Base-by-base conservation (phyloP, 2,797 vertebrate genomes). In the Leucoraja ocellata region DNA sequence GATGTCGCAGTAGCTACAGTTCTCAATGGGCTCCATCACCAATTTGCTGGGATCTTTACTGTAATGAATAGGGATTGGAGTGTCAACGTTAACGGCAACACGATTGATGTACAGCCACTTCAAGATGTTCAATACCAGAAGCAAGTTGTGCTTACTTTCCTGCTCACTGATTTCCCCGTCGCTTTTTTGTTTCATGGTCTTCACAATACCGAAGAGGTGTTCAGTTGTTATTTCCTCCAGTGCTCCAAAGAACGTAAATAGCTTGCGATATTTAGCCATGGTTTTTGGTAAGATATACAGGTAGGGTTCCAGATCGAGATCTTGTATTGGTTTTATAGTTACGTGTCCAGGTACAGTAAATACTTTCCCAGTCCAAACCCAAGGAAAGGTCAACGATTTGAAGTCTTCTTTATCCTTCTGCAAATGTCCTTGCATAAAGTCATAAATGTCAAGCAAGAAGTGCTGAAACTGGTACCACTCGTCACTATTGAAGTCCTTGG, bases 391-490 rank as follows among this genome's bases (percentile, higher is more conserved):
- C 94, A 99, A 95, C 93, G 97, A 97, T 96, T 97, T 98, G 96
- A 99, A 98, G 93, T 97, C 97, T 96, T 99, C 99, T 96, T 98
- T 98, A 68, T 98, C 98, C 94, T 99, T 98, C 95, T 98, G 98
- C 94, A 99, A 96, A 95, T 99, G 98, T 95, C 97, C 97, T 93
- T 99, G 98, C 99, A 99, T 99, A 95, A 99, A 99, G 74, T 97
- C 98, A 93, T 99, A 99, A 94, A 99, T 99, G 96, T 99, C 99
- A 96, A 99, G 98, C 95, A 99, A 96, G 94, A 99, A 98, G 94
- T 99, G 99, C 94, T 99, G 99, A 94, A 99, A 99, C 0, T 99
- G 99, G 95, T 99, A 99, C 96, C 99, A 99, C 94, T 99, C 98
- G 95, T 99, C 98, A 94, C 99, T 98, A 93, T 97, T 98, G 95